phyloP scores from a whole-genome alignment of 2,113 vertebrate genomes.

The Dolichotis patagonum region DNA sequence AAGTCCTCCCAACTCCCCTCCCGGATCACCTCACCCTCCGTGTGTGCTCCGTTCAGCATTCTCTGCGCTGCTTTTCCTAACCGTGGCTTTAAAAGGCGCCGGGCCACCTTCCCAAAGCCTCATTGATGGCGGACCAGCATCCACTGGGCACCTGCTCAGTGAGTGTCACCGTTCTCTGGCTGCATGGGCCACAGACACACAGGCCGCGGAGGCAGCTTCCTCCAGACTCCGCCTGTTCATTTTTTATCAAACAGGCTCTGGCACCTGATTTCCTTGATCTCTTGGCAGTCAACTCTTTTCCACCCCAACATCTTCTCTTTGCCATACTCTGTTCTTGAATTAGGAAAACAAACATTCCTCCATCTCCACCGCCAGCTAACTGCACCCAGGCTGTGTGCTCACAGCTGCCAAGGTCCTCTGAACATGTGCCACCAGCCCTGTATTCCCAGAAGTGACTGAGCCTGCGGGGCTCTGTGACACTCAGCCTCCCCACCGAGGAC shows the following conservation, averaged over 20 bases:
- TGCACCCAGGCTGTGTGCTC: not conserved
- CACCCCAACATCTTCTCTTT: not conserved
- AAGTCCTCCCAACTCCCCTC: not conserved
- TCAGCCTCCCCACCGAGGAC: not conserved
- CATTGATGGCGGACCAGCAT: not conserved
- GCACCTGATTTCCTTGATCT: not conserved
- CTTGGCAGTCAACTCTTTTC: not conserved
- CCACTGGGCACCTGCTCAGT: conserved; percentile 17
- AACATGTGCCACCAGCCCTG: not conserved
- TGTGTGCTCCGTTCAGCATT: not conserved
- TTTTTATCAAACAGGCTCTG: not conserved
- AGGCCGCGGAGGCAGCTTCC: not conserved
- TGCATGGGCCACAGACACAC: not conserved
- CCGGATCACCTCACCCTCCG: not conserved
- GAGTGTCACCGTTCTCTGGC: not conserved
- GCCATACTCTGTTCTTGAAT: not conserved
- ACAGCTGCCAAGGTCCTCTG: too few relatives aligned
- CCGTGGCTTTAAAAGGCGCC: not conserved
- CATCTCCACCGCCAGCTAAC: not conserved
- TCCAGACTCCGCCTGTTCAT: not conserved
- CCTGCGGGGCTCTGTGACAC: not conserved
- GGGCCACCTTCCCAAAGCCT: not conserved
- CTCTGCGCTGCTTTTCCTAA: not conserved
- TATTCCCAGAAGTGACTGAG: not conserved
- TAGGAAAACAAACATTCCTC: not conserved